Percentiles rank a stretch among this genome's conserved stretches.
These are phyloP conservation scores for Lycaon pictus DNA, from an alignment of 2,113 vertebrate species.

Conservation along the genomic window DNA sequence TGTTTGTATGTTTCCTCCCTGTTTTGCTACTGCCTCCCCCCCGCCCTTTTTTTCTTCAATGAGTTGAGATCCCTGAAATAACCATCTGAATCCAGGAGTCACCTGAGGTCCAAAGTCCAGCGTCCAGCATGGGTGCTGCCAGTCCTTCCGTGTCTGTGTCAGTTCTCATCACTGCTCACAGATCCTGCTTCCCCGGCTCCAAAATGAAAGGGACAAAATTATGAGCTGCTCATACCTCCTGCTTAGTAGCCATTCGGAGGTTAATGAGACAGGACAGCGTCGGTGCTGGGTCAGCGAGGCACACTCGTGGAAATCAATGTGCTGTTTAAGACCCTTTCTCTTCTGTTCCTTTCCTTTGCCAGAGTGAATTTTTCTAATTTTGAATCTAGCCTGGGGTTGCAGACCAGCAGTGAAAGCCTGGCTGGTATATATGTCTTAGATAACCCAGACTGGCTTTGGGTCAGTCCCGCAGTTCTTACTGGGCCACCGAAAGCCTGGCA, in stretches of 20 bases:
- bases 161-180: background rate
- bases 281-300: no score
- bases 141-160: background rate
- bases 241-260: background rate
- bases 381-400: background rate
- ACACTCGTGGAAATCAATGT: background rate
- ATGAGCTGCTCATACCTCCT: background rate
- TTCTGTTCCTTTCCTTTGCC: background rate
- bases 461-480: background rate
- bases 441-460: background rate
- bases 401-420: background rate
- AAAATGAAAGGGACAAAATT: background rate
- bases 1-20: background rate
- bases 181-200: background rate
- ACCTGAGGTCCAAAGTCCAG: background rate
- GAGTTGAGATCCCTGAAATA: background rate
- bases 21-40: background rate
- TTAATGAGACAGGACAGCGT: background rate
- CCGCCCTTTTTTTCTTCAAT: background rate
- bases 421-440: background rate
- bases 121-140: accelerated
- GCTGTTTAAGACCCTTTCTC: background rate
- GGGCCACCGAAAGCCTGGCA: background rate
- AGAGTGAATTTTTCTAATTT: slow-evolving; percentile 2
- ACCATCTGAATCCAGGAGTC: background rate